A percentile compares a stretch with the other conserved stretches of the same genome.
These are phyloP conservation scores for Cottus gobio DNA, from an alignment of 2,113 vertebrate species.

Conservation along the genomic window DNA sequence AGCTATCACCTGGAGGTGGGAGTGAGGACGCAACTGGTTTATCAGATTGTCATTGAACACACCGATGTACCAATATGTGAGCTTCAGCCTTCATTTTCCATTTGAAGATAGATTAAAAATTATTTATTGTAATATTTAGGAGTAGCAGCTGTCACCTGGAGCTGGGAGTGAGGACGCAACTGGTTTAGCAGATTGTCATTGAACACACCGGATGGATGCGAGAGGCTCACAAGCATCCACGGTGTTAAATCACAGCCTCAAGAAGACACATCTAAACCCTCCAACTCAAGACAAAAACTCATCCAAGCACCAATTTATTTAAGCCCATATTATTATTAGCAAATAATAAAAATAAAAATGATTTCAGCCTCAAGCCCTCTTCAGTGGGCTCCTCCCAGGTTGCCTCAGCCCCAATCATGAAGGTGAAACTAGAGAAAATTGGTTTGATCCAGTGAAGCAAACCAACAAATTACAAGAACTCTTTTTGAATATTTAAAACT, in stretches of 20 bases:
- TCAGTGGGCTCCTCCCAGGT: not conserved
- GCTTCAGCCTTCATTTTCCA: not conserved
- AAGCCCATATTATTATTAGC: not conserved
- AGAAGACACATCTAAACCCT: not conserved
- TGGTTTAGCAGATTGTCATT: not conserved
- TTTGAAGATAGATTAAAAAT: not conserved
- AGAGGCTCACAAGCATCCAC: not conserved
- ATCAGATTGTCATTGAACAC: not conserved
- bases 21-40: not conserved
- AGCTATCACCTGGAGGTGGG: not conserved
- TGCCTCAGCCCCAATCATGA: not conserved
- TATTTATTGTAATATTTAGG: not conserved
- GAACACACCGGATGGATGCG: not conserved
- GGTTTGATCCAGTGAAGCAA: not conserved
- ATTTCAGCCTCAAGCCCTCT: not conserved
- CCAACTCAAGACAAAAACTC: not conserved
- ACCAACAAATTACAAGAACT: not conserved
- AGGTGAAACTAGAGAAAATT: not conserved
- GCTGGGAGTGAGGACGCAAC: not conserved
- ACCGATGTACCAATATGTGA: not conserved
- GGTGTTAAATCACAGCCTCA: too few species aligned
- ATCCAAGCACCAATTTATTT: not conserved
- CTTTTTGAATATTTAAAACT: not conserved
- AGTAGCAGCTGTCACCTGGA: not conserved
- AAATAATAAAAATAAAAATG: not conserved